Conservation (phyloP, 2,888 invertebrate genomes). For the Cylloceria caligata region DNA sequence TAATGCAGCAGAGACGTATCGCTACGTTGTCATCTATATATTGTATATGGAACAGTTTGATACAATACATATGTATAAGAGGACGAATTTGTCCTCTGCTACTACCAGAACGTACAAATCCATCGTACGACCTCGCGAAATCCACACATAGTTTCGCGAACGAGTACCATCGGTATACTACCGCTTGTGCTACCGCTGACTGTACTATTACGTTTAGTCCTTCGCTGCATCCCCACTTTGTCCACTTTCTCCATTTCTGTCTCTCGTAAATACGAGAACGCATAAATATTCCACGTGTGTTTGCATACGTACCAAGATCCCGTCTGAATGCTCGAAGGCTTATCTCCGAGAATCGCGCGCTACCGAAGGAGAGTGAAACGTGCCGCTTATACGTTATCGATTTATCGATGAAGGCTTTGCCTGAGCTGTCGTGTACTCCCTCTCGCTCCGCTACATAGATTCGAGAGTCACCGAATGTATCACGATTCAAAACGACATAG, state of each 20-base stretch:
- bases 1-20: background rate
- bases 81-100: conserved; percentile 49
- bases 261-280: conserved; percentile 59
- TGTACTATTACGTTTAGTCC: conserved; percentile 45
- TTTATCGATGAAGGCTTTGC: conserved; percentile 65
- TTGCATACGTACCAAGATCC: conserved; percentile 68
- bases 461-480: conserved; percentile 2
- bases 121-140: conserved; percentile 40
- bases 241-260: conserved; percentile 18
- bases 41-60: conserved; percentile 1
- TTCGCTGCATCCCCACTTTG: conserved; percentile 15
- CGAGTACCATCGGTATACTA: conserved; percentile 32
- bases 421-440: conserved; percentile 54
- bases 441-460: conserved; percentile 33
- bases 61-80: conserved; percentile 37
- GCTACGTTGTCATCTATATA: background rate
- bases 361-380: conserved; percentile 59
- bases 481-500: background rate
- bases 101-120: conserved; percentile 55
- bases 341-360: conserved; percentile 61
- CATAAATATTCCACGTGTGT: conserved; percentile 68
- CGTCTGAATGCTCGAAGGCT: conserved; percentile 62
- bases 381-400: conserved; percentile 64
- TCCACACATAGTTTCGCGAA: conserved; percentile 46
- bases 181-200: conserved; percentile 36